phyloP scores from a whole-genome alignment of 2,113 vertebrate genomes.

The Sakesphorus luctuosus region DNA sequence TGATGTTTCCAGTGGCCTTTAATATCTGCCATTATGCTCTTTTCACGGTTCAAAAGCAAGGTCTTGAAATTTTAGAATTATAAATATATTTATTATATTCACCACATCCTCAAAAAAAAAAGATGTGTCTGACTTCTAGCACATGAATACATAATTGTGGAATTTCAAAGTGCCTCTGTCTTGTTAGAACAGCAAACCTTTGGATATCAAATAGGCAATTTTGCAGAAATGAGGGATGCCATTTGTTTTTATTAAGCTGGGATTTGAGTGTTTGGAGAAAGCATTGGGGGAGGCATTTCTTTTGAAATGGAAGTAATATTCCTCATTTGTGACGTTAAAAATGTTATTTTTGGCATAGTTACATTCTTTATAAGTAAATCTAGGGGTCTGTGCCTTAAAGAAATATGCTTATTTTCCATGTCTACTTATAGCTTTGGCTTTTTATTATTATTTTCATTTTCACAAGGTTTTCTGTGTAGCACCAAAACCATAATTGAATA shows the following conservation, averaged over 20 bases:
- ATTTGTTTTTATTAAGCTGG: slow-evolving; percentile 86
- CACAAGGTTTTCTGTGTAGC: neutral
- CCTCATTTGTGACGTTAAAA: slow-evolving; percentile 72
- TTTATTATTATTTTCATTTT: slow-evolving; percentile 43
- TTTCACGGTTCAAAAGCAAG: slow-evolving; percentile 39
- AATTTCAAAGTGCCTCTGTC: slow-evolving; percentile 60
- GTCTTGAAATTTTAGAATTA: slow-evolving; percentile 64
- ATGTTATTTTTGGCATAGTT: slow-evolving; percentile 69
- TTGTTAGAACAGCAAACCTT: slow-evolving; percentile 71
- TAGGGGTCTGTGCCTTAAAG: slow-evolving; percentile 37
- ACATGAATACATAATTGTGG: slow-evolving; percentile 68
- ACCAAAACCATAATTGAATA: slow-evolving; percentile 22
- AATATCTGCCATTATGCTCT: slow-evolving; percentile 21
- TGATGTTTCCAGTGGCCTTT: slow-evolving; percentile 47
- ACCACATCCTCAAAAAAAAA: neutral
- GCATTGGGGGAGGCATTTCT: slow-evolving; percentile 77
- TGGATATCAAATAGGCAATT: slow-evolving; percentile 70
- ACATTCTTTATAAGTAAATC: slow-evolving; percentile 63
- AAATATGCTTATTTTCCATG: slow-evolving; percentile 59
- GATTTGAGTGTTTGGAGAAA: slow-evolving; percentile 78
- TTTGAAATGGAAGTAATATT: slow-evolving; percentile 74
- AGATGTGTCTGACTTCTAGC: slow-evolving; percentile 24
- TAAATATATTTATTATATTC: slow-evolving; percentile 62
- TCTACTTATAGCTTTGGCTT: slow-evolving; percentile 40
- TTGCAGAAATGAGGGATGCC: slow-evolving; percentile 75